Conservation (phyloP, 2,113 vertebrate species). For the Phaetusa simplex region DNA sequence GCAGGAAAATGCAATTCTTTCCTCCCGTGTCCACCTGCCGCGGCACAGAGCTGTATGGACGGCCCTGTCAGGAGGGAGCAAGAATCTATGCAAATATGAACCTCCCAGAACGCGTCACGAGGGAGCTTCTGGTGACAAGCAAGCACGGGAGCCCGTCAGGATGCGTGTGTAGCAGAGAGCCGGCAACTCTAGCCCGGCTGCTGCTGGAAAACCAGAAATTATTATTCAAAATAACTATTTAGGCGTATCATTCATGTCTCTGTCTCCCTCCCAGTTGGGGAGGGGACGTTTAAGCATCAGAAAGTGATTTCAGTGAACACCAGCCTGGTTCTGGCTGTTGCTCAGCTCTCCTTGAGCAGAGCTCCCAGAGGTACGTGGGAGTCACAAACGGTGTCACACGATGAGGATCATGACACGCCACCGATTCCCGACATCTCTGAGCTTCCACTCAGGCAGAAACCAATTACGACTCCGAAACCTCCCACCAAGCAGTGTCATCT, state of each 20-base stretch:
- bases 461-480: background rate
- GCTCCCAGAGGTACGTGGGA: background rate
- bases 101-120: rapidly evolving
- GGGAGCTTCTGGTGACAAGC: background rate
- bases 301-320: background rate
- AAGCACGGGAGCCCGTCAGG: background rate
- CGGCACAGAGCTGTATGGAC: background rate
- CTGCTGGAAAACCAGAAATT: background rate
- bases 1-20: background rate
- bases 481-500: background rate
- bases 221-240: background rate
- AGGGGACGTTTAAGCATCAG: background rate
- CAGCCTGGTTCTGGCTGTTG: background rate
- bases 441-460: background rate
- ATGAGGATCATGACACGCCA: background rate
- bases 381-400: background rate
- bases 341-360: background rate
- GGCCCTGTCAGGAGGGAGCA: background rate
- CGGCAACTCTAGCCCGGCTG: background rate
- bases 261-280: background rate
- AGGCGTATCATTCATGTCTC: background rate
- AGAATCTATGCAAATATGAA: rapidly evolving
- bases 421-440: background rate
- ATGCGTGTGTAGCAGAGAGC: background rate
- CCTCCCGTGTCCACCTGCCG: background rate